Evolutionary conservation across 2,888 invertebrate species (phyloP), one percentile per base, ranked within the genome.

Genomic region (Pammene fasciana): DNA sequence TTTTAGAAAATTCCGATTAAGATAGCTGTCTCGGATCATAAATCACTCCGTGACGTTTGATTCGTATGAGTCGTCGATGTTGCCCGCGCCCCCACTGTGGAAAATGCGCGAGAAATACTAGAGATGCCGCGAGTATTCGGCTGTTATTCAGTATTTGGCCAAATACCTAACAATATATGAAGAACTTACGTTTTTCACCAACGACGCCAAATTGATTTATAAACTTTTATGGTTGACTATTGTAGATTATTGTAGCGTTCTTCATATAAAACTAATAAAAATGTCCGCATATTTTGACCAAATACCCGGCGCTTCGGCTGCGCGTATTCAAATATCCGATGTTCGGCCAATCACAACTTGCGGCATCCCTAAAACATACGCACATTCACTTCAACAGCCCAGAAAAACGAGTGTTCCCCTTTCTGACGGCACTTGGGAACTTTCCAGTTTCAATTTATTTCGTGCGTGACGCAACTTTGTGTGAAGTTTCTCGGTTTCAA

Each of bases 361-460:
- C 16, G 26, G 18, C 50, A 50, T 13, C 50, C 50, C 50, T 50
- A 43, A 65, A 59, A 68, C 43, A 59, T 65, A 52, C 64, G 46
- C 64, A 34, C 68, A 59, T 64, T 65, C 65, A 55, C 52, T 64
- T 65, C 65, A 55, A 65, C 65, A 59, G 45, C 45, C 65, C 48
- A 50, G 65, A 70, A 57, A 52, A 62, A 68, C 68, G 57, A 46
- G 54, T 57, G 68, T 52, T 54, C 52, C 65, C 57, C 43, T 36
- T 54, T n/a, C 65, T 10, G 65, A 46, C 46, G 52, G 48, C 70
- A 65, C 65, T 59, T 38, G 45, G 46, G 52, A 64, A 64, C 56
- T 68, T 46, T 50, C 46, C 26, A 70, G 70, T 70, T 65, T 60
- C 70, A 60, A 70, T 70, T 65, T 70, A 70, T 70, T 48, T 70